Evolutionary conservation across 2,888 invertebrate species (phyloP).

Genomic region (Drosophila subsilvestris): DNA sequence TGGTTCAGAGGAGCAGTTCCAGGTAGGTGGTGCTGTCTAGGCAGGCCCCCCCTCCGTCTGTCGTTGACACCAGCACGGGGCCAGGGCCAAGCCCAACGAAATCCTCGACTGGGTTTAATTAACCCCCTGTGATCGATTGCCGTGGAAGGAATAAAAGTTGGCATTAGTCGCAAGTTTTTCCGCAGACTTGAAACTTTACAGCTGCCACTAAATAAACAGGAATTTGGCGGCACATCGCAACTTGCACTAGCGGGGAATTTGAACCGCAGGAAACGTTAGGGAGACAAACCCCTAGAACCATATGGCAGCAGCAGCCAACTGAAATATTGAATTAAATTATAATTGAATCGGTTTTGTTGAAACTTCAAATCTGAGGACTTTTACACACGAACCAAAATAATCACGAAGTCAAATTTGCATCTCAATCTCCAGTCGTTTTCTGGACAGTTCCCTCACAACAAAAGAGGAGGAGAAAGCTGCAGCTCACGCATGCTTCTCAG

Average conservation of each 20-base stretch:
- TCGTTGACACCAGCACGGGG: conserved; percentile 29
- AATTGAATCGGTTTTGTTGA: not conserved
- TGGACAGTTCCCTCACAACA: conserved; percentile 2
- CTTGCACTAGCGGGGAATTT: not conserved
- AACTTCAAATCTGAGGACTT: not conserved
- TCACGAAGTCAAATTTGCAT: conserved; percentile 16
- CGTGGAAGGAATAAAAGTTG: conserved; percentile 31
- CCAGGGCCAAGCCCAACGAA: not conserved
- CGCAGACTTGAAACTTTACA: conserved; percentile 28
- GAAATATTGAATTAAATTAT: not conserved
- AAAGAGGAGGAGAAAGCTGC: not conserved
- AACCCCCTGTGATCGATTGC: conserved; percentile 65
- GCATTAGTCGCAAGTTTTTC: conserved; percentile 46
- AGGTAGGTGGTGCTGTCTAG: not conserved
- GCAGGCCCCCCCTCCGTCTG: not conserved
- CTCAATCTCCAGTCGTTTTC: not conserved
- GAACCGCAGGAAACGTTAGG: not conserved
- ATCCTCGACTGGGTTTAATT: conserved; percentile 57
- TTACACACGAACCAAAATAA: not conserved
- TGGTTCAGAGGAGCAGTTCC: conserved; percentile 7
- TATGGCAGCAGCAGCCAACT: no score
- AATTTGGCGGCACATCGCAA: not conserved
- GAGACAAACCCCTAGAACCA: no score
- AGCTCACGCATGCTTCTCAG: conserved; percentile 42
- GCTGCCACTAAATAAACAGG: conserved; percentile 11